Base-by-base conservation (phyloP, 2,888 invertebrate genomes). In the Peribatodes rhomboidaria region DNA sequence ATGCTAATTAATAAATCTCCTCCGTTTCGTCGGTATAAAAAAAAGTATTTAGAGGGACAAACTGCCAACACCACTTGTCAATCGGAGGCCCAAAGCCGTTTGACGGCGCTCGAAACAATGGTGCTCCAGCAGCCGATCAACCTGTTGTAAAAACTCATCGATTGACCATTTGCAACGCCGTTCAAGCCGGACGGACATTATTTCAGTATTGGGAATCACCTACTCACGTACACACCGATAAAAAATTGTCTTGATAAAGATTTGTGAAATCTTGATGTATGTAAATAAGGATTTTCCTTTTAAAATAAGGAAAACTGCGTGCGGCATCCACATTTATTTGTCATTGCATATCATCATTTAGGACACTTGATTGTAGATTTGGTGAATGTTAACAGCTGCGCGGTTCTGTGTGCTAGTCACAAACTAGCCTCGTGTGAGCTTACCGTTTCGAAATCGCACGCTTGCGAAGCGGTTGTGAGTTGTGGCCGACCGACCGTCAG, bases 41-140 rank as follows among this genome's bases (percentile, higher is more conserved):
- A 27, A 27, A 27, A 27, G 3, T 27, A 27, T 27, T 27, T 27
- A 27, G n/a, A n/a, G n/a, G 27, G 27, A 27, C 27, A 27, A 6
- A 27, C 27, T 27, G 27, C 27, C 2, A 6, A 27, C 27, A 27
- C 27, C 3, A 6, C 27, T n/a, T n/a, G n/a, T n/a, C n/a, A n/a
- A 6, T 6, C 27, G 18, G 27, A 16, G 41, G 16, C 33, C 7
- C 16, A 33, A 52, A 9, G 16, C n/a, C 20, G 46, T 49, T 58
- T 11, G 42, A 31, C 52, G 47, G 18, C 37, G 39, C 61, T 66
- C 47, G 64, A 74, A 56, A 72, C 73, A 76, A 72, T 73, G 71
- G 70, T 53, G 60, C 67, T 65, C 37, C 55, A 66, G 46, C 71
- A 69, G 54, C 68, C 69, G 54, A 61, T 68, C 56, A 70, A 74